These are phyloP conservation scores for Pseudobourletiella spinata DNA, from an alignment of 1,140 invertebrate genomes.

Conservation along the genomic window DNA sequence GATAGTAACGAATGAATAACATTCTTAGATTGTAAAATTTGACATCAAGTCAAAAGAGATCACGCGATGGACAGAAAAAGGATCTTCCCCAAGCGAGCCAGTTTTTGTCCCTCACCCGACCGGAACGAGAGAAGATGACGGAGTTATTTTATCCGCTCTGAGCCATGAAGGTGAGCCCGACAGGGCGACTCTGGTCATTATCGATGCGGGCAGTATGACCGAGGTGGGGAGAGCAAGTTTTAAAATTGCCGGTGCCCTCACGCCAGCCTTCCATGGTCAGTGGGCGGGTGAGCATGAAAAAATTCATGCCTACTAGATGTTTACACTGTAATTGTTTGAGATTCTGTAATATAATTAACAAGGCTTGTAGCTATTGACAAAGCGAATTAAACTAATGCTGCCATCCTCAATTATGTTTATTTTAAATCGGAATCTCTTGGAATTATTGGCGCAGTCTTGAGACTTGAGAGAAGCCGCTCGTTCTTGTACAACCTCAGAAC, in stretches of 20 bases:
- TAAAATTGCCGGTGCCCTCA: slow-evolving; percentile 35
- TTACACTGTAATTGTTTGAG: no score
- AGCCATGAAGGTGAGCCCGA: slow-evolving; percentile 35
- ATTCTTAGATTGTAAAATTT: slow-evolving; percentile 19
- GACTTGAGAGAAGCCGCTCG: no score
- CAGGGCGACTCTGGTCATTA: slow-evolving; percentile 37
- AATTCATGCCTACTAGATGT: slow-evolving; percentile 22
- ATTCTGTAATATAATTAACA: no score
- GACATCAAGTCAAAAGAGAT: slow-evolving; percentile 9
- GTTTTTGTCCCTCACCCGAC: slow-evolving; percentile 24
- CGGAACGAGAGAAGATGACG: slow-evolving; percentile 41
- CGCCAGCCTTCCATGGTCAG: slow-evolving; percentile 38
- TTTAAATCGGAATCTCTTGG: no score
- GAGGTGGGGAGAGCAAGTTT: slow-evolving; percentile 38
- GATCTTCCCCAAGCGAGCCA: slow-evolving; percentile 13
- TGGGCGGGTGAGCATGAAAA: slow-evolving; percentile 16
- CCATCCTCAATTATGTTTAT: no score
- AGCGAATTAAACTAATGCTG: no score
- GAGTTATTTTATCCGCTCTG: slow-evolving; percentile 39
- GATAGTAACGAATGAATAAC: no score
- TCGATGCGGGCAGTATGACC: slow-evolving; percentile 39
- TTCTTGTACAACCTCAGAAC: no score
- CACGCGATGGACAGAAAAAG: slow-evolving; percentile 3
- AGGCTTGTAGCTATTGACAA: no score
- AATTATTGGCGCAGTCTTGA: no score